Evolutionary conservation across 2,888 invertebrate species (phyloP), one percentile per base, ranked within the genome.

Genomic region (Xestia c-nigrum): DNA sequence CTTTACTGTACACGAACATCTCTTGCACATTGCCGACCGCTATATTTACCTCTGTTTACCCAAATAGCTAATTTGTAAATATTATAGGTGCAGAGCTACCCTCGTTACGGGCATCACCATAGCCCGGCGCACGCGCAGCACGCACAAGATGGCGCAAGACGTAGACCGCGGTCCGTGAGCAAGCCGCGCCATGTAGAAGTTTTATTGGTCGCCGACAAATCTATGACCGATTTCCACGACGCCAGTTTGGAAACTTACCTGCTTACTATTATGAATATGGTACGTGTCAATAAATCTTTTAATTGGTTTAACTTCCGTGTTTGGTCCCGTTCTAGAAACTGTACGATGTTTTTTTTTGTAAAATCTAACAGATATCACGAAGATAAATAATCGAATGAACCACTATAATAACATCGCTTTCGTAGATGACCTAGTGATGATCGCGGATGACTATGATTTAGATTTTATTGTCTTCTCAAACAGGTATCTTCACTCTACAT

Each of bases 241-340:
- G 98, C 98, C 91, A 98, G 98, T 91, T 97, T 99, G 86, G 98
- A 98, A 92, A 98, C 98, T 12, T 99, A 99, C 94, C 97, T 99
- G 47, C 97, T 99, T 72, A 99, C 99, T 72, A 98, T 99, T 85
- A 99, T 99, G 98, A 99, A 99, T 93, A 99, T 99, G 98, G 99
- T 97, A 94, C 94, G 95, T 86, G 40, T 74, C 50, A 74, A 63
- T 64, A 63, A 31, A 21, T 19, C 0, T 69, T 47, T 71, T n/a
- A 19, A 82, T 66, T 38, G 5, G 14, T 38, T 57, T 10, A 40
- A 57, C 21, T 83, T 76, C 59, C 77, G 38, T 82, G 40, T 70
- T 64, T 31, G 16, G 12, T 52, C n/a, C 24, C 38, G 14, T 69
- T 64, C 5, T 14, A 57, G 57, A 40, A n/a, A 9, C 16, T 12